Conservation (phyloP, 2,113 vertebrate genomes). For the Phylloscopus trochiloides region DNA sequence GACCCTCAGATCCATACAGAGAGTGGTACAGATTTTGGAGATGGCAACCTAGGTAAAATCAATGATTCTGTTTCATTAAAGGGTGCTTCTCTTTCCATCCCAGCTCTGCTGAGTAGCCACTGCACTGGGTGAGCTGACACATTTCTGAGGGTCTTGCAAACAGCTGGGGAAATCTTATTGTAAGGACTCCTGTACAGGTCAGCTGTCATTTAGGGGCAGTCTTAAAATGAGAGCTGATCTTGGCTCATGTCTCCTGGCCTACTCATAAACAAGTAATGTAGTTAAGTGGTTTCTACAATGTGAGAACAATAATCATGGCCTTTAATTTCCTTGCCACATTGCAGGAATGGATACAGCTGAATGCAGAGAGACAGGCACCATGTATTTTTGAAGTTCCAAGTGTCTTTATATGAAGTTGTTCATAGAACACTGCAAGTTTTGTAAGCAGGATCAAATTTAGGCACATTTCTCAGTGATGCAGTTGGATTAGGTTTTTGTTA, state of each 20-base stretch:
- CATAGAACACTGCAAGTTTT: neutral
- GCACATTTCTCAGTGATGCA: neutral
- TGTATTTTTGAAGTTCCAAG: neutral
- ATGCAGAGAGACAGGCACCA: neutral
- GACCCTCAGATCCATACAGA: constrained; percentile 98
- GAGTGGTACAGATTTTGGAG: constrained; percentile 90
- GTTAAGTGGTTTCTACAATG: neutral
- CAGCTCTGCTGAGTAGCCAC: neutral
- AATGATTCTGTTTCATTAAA: neutral
- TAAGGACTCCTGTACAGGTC: neutral
- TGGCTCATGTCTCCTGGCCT: neutral
- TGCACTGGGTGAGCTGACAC: neutral
- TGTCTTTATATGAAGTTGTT: neutral
- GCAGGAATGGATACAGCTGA: neutral
- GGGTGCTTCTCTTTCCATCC: neutral
- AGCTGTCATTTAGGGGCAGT: neutral
- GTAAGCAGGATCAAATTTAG: neutral
- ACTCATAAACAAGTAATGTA: neutral
- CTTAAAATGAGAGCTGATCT: neutral
- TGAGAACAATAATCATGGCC: neutral
- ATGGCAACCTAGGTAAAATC: constrained; percentile 91
- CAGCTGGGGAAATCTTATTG: neutral
- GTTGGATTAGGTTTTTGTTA: neutral
- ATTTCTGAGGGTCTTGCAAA: neutral
- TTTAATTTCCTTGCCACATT: neutral